Evolutionary conservation across 2,113 vertebrate genomes (phyloP).

Genomic region (Ictalurus punctatus): DNA sequence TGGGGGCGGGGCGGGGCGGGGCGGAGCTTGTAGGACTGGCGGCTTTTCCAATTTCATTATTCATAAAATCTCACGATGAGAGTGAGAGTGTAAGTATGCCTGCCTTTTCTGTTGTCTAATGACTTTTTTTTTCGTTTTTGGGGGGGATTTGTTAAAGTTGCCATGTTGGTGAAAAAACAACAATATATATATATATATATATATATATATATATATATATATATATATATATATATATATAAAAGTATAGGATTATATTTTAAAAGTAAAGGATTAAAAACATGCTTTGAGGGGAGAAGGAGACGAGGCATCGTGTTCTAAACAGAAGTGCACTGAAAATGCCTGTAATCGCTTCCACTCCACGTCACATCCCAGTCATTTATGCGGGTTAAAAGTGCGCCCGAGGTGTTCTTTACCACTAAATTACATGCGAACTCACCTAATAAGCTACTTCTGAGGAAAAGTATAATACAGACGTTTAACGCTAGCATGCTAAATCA

Average conservation of each 20-base stretch:
- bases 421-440: conserved; percentile 23
- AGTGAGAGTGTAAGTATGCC: neutral
- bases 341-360: conserved; percentile 23
- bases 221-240: neutral
- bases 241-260: neutral
- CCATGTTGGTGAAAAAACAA: neutral
- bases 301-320: neutral
- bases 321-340: conserved; percentile 14
- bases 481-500: conserved; percentile 4
- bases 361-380: conserved; percentile 20
- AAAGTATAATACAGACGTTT: conserved; percentile 10
- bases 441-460: neutral
- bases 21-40: neutral
- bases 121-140: neutral
- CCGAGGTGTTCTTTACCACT: conserved; percentile 7
- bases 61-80: neutral
- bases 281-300: neutral
- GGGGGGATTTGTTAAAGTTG: neutral
- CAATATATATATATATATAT: too few relatives aligned
- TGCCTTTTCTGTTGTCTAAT: neutral
- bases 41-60: neutral
- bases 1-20: neutral
- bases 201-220: too few relatives aligned
- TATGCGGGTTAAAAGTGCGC: neutral
- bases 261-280: neutral